Evolutionary conservation across 1,140 invertebrate genomes (phyloP), one percentile per base, ranked within the genome.

Genomic region (Arctopsyche grandis): DNA sequence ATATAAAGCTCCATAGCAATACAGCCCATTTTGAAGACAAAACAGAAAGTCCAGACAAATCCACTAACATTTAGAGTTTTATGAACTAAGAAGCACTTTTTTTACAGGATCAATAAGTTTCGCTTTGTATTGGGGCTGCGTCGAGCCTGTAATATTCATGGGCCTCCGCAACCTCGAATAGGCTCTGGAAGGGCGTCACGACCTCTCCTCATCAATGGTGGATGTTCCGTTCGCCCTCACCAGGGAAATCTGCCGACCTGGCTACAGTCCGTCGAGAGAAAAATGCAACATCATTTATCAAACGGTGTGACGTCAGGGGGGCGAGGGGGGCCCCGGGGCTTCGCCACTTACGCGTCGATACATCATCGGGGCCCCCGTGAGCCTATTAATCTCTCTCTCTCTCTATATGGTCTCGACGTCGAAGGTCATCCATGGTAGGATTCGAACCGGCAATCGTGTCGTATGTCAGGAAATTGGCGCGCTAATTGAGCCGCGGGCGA

Each of bases 211-310:
- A 52, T 19, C 48, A 52, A 38, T 38, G 29, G 29, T 38, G 29
- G 29, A 38, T 38, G 29, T 38, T 1, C 48, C 10, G 16, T 1
- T n/a, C 1, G 3, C 48, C 48, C 12, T 19, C 48, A 16, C 48
- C 48, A 52, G 48, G 48, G 48, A 52, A 52, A 52, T 52, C 48
- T 52, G 12, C 48, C 12, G 48, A 3, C 7, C 7, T 38, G 29
- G 29, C 29, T 38, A 38, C 29, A 38, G 29, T 38, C 12, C 12
- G 3, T 3, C 3, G 16, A 52, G 48, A 52, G 48, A 52, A 52
- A 52, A 52, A 52, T 52, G 48, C 48, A 52, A 52, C 48, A 52
- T 52, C 48, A 52, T 52, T 52, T 52, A 52, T 52, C 48, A 52
- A n/a, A n/a, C 48, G 12, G 29, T 38, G 29, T 38, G 29, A 38